phyloP scores from a whole-genome alignment of 2,797 vertebrate genomes.

The Prionace glauca region DNA sequence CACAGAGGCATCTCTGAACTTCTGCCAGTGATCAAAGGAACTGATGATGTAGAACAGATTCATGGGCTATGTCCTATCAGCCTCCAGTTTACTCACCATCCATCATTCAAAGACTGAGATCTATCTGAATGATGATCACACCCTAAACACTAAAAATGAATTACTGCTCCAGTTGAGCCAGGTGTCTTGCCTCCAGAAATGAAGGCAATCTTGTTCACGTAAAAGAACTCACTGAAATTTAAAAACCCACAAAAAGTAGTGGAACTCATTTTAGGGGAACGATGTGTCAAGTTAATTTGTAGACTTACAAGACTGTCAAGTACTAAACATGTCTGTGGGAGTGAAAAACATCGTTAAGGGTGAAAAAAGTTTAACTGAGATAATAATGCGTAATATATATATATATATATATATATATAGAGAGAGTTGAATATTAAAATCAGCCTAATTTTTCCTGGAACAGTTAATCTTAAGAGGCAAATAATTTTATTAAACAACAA shows the following conservation, averaged over 20 bases:
- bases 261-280: not conserved
- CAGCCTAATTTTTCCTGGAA: not conserved
- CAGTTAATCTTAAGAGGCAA: not conserved
- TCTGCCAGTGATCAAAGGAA: conserved; percentile 89
- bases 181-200: conserved; percentile 85
- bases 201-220: conserved; percentile 51
- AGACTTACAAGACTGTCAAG: conserved; percentile 23
- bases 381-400: conserved; percentile 42
- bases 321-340: not conserved
- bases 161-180: conserved; percentile 76
- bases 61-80: conserved; percentile 91
- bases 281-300: conserved; percentile 26
- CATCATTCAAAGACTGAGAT: conserved; percentile 76
- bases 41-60: conserved; percentile 95
- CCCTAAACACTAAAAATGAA: conserved; percentile 92
- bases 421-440: conserved; percentile 44
- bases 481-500: not conserved
- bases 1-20: conserved; percentile 80
- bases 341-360: not conserved
- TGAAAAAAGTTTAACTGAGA: conserved; percentile 51
- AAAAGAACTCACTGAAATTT: conserved; percentile 52
- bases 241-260: conserved; percentile 42
- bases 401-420: not conserved
- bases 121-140: conserved; percentile 76
- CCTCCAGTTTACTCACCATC: conserved; percentile 73